A percentile compares a stretch with the other conserved stretches of the same genome.
phyloP scores from a whole-genome alignment of 92 coral and sea anemone genomes.

The Heteractis magnifica region DNA sequence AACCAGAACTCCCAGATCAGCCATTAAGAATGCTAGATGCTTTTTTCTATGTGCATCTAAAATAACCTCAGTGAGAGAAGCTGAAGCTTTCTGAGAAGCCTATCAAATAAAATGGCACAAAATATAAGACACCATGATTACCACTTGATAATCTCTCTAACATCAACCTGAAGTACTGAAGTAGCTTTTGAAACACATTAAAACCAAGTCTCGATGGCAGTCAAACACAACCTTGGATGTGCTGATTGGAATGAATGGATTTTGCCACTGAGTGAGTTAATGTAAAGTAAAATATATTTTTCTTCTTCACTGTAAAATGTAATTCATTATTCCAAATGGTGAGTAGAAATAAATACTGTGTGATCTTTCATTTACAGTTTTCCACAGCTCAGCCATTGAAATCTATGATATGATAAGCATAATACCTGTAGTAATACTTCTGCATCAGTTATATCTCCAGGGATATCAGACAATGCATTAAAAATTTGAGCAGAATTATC shows the following conservation, averaged over 20 bases:
- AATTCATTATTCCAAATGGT: no score
- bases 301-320: no score
- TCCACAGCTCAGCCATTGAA: neutral
- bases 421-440: slow-evolving; percentile 75
- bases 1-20: slow-evolving; percentile 88
- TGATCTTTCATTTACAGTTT: no score
- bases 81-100: slow-evolving; percentile 90
- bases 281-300: no score
- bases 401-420: neutral
- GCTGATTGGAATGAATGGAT: no score
- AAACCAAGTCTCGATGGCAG: no score
- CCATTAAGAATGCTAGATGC: slow-evolving; percentile 96
- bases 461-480: slow-evolving; percentile 93
- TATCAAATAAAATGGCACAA: slow-evolving; percentile 7
- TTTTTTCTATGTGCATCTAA: slow-evolving; percentile 96
- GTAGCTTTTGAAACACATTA: no score
- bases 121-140: neutral
- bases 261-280: no score
- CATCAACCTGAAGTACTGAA: no score
- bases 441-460: slow-evolving; percentile 88
- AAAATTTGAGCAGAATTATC: slow-evolving; percentile 99
- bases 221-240: no score
- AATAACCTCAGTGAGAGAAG: slow-evolving; percentile 92
- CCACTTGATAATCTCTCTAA: no score
- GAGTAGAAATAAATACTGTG: no score